These are phyloP conservation scores for Anniella stebbinsi DNA, from an alignment of 2,797 vertebrate genomes.

Conservation along the genomic window DNA sequence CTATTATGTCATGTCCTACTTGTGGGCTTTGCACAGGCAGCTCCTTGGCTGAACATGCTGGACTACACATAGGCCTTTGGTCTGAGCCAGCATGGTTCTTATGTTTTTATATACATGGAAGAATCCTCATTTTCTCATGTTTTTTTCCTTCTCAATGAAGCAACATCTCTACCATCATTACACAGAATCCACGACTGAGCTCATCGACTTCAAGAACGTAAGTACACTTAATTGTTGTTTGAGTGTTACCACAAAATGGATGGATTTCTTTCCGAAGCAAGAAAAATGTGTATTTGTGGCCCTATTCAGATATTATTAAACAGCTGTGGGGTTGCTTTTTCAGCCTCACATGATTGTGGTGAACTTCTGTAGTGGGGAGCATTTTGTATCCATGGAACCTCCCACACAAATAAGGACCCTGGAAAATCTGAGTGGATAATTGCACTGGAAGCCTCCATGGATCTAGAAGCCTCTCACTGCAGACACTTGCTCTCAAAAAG, in stretches of 20 bases:
- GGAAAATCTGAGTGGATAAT: too few species aligned
- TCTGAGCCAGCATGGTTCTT: too few species aligned
- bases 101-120: neutral
- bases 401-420: too few species aligned
- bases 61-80: too few species aligned
- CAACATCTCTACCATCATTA: neutral
- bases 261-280: neutral
- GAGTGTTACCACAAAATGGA: neutral
- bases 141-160: neutral
- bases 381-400: neutral
- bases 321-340: too few species aligned
- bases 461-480: too few species aligned
- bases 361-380: too few species aligned
- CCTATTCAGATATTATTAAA: neutral
- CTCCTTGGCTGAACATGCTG: too few species aligned
- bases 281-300: neutral
- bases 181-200: neutral
- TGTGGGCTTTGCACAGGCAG: too few species aligned
- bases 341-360: neutral
- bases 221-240: neutral
- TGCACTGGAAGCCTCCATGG: too few species aligned
- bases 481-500: too few species aligned
- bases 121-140: neutral
- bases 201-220: neutral
- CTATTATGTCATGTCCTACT: too few species aligned